Base-by-base conservation (phyloP, 2,797 vertebrate genomes). In the Chaunax sp. region DNA sequence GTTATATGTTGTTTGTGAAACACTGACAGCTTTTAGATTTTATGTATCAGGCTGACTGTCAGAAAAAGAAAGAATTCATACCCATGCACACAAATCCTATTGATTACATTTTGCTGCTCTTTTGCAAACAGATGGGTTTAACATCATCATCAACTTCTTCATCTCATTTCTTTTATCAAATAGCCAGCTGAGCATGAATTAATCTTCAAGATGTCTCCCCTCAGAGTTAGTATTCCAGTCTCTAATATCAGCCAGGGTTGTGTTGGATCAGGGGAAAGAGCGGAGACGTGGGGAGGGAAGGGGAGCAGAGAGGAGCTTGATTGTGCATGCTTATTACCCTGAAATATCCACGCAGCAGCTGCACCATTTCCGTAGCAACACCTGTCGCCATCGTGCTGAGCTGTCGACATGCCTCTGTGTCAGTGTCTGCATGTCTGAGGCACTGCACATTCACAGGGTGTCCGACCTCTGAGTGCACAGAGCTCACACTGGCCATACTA, bases 261-360 rank as follows among this genome's bases (percentile, higher is more conserved):
- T 69, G 72, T 16, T 46, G 47, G 61, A 63, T 79, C 58, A 47
- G 45, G 44, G 56, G 64, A 52, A 1, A 10, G 56, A 77, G 60
- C 9, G 9, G 40, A 57, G 25, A 9, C 26, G 45, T 49, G 28
- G 37, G 46, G 47, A 14, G 47, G 25, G 46, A 50, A 11, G 47
- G 50, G 51, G 43, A 58, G 56, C 11, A 18, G 22, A 52, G 49
- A 51, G 38, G 23, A 44, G 69, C 77, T 79, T 50, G 47, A 78
- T 74, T 53, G 61, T 76, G 53, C 63, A 85, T 14, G 73, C 79
- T 80, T 80, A 70, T 89, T 87, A 84, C 73, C 72, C 78, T 71
- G 68, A 91, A 87, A 91, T 90, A 87, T 90, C 82, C 77, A 35
- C 69, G 78, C 68, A 86, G 81, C 93, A 92, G 92, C 92, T 94